phyloP scores from a whole-genome alignment of 2,888 invertebrate genomes.

The Lasius fuliginosus region DNA sequence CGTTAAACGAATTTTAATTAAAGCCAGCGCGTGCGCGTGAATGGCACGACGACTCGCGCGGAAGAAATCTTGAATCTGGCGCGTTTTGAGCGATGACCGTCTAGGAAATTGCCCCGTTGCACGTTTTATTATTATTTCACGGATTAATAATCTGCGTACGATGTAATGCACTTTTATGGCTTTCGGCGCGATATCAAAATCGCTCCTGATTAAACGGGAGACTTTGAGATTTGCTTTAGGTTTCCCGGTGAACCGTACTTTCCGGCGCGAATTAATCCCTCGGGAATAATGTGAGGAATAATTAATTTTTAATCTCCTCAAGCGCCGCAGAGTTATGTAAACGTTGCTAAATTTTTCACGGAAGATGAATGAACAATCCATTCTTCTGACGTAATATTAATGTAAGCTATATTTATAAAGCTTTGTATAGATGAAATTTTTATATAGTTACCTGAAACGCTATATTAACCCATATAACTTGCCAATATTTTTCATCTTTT shows the following conservation, averaged over 20 bases:
- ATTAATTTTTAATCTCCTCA: conserved; percentile 42
- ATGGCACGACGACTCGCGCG: not conserved
- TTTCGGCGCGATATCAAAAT: not conserved
- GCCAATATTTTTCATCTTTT: not conserved
- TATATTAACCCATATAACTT: not conserved
- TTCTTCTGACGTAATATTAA: not conserved
- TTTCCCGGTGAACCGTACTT: conserved; percentile 5
- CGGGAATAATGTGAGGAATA: conserved; percentile 43
- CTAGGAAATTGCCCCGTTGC: not conserved
- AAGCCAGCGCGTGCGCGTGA: conserved; percentile 11
- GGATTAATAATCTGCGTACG: not conserved
- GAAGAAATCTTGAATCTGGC: not conserved
- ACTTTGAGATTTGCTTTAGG: conserved; percentile 14
- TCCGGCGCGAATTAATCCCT: conserved; percentile 6
- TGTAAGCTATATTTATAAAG: not conserved
- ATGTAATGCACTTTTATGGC: conserved; percentile 2
- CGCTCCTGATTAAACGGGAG: conserved; percentile 8
- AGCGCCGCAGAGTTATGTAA: conserved; percentile 6
- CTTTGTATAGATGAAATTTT: not conserved
- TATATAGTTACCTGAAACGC: not conserved
- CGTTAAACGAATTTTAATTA: conserved; percentile 48
- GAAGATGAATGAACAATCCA: not conserved
- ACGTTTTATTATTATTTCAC: not conserved
- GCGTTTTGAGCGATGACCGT: not conserved
- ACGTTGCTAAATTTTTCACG: conserved; percentile 1